Percentiles rank a stretch among this genome's conserved stretches.
Evolutionary conservation across 64 coral and sea anemone genomes (phyloP).

Genomic region (Pachyseris speciosa): DNA sequence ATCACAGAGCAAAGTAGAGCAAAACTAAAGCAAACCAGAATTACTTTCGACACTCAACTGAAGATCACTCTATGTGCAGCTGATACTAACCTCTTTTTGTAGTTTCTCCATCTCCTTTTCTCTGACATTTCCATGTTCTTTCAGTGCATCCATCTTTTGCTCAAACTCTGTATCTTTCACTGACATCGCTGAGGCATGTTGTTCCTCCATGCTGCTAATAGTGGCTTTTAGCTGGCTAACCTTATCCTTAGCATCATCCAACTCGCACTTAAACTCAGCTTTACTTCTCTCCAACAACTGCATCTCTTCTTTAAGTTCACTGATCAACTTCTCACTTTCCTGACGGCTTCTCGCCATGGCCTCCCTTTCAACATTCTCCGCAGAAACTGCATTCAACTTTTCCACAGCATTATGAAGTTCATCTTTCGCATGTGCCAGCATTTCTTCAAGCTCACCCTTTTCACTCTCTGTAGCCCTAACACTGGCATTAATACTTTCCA

Average conservation of each 20-base stretch:
- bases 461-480: neutral
- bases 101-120: conserved; percentile 28
- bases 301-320: conserved; percentile 6
- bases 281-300: neutral
- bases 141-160: neutral
- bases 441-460: conserved; percentile 69
- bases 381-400: neutral
- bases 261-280: conserved; percentile 1
- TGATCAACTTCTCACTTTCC: conserved; percentile 7
- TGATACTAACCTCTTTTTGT: conserved; percentile 1
- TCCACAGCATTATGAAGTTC: conserved; percentile 21
- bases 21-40: too few species aligned
- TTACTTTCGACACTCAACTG: too few species aligned
- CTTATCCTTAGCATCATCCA: neutral
- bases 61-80: too few species aligned
- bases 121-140: neutral
- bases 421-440: conserved; percentile 62
- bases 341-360: neutral
- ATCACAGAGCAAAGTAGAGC: too few species aligned
- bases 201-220: neutral
- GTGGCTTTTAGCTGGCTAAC: neutral
- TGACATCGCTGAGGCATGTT: neutral
- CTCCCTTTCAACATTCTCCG: conserved; percentile 26
- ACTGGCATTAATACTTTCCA: conserved; percentile 45
- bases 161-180: conserved; percentile 29